These are phyloP conservation scores for Melanostoma mellinum DNA, from an alignment of 2,888 invertebrate genomes.

Conservation along the genomic window DNA sequence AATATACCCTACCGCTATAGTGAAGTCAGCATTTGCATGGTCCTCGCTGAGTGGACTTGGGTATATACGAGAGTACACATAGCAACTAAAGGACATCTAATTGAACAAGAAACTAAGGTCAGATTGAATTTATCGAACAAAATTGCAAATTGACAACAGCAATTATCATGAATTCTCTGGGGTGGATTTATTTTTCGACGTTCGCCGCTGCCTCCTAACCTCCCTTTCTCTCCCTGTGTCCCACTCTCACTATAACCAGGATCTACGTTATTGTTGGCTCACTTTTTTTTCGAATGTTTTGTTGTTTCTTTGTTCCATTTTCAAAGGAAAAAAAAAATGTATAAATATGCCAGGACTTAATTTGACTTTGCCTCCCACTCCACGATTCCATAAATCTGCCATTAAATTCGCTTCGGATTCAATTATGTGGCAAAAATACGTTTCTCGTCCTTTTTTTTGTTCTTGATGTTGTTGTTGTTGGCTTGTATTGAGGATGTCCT, in stretches of 20 bases:
- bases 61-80: constrained; percentile 11
- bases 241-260: constrained; percentile 17
- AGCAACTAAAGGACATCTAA: constrained; percentile 64
- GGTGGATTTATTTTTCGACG: constrained; percentile 29
- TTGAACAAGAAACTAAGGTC: constrained; percentile 71
- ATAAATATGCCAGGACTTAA: constrained; percentile 42
- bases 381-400: constrained; percentile 58
- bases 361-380: constrained; percentile 40
- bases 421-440: constrained; percentile 70
- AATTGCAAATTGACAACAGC: constrained; percentile 73
- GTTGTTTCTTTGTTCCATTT: constrained; percentile 20
- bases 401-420: constrained; percentile 70
- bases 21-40: too few relatives aligned
- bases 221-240: not conserved
- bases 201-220: not conserved
- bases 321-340: constrained; percentile 13
- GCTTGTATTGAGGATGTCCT: constrained; percentile 50
- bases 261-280: constrained; percentile 6
- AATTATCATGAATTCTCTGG: constrained; percentile 70
- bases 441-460: constrained; percentile 35
- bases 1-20: constrained; percentile 2
- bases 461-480: constrained; percentile 20
- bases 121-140: constrained; percentile 72
- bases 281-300: not conserved
- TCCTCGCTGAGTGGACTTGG: not conserved